Percentiles rank a stretch among this genome's conserved stretches.
Evolutionary conservation across 2,113 vertebrate species (phyloP).

Genomic region (Deroptyus accipitrinus): DNA sequence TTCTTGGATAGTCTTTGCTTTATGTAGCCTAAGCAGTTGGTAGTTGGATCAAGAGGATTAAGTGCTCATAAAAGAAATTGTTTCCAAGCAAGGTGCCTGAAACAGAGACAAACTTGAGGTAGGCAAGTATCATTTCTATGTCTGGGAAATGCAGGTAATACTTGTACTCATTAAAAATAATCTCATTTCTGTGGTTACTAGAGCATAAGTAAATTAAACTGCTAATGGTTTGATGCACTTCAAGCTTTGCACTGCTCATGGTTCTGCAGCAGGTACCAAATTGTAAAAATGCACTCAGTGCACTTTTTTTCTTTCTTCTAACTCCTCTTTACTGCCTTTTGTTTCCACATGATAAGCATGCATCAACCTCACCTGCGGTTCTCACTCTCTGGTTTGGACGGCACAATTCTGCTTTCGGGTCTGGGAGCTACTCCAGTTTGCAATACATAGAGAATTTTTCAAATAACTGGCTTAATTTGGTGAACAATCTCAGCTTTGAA

Average conservation of each 20-base stretch:
- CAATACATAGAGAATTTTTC: not conserved
- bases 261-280: not conserved
- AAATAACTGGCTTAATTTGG: not conserved
- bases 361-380: not conserved
- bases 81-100: not conserved
- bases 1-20: constrained; percentile 2
- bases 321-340: not conserved
- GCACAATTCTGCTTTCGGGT: not conserved
- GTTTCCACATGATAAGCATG: not conserved
- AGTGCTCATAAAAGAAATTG: not conserved
- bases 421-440: not conserved
- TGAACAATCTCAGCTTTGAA: not conserved
- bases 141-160: constrained; percentile 19
- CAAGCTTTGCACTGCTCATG: not conserved
- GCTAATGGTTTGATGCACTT: constrained; percentile 36
- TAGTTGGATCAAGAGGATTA: not conserved
- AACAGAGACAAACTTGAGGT: not conserved
- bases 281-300: not conserved
- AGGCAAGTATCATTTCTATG: not conserved
- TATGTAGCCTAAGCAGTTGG: not conserved
- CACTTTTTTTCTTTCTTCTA: not conserved
- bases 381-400: not conserved
- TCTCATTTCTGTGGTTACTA: constrained; percentile 62
- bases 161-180: constrained; percentile 61
- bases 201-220: constrained; percentile 58